Percentiles rank a stretch among this genome's conserved stretches.
phyloP scores from a whole-genome alignment of 2,888 invertebrate genomes.

The Hedychridium roseum region DNA sequence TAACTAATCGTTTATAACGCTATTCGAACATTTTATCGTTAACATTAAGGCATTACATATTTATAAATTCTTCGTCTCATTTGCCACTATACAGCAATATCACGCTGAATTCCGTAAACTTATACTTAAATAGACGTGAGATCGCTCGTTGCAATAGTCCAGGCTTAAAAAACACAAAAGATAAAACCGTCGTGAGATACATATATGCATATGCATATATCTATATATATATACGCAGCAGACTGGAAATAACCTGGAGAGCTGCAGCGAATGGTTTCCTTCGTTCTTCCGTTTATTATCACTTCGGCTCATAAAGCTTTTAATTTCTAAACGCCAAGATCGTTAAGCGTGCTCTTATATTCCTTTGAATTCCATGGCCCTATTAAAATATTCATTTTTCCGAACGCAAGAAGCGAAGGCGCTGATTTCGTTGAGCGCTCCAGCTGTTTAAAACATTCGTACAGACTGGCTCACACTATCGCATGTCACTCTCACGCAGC shows the following conservation, averaged over 20 bases:
- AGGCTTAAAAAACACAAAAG: conserved; percentile 31
- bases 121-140: conserved; percentile 60
- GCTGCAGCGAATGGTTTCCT: too few relatives aligned
- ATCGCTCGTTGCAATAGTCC: conserved; percentile 63
- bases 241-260: too few relatives aligned
- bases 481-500: conserved; percentile 17
- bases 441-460: neutral
- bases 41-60: conserved; percentile 64
- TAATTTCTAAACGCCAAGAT: too few relatives aligned
- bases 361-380: too few relatives aligned
- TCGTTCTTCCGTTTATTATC: too few relatives aligned
- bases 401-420: too few relatives aligned
- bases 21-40: conserved; percentile 59
- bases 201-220: neutral
- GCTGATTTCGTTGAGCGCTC: too few relatives aligned
- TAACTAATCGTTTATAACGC: conserved; percentile 54
- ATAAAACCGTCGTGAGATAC: conserved; percentile 24
- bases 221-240: neutral
- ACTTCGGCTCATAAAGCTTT: too few relatives aligned
- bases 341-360: too few relatives aligned
- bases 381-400: too few relatives aligned
- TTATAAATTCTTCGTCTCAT: conserved; percentile 55
- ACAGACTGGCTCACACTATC: neutral
- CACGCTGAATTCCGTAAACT: conserved; percentile 42
- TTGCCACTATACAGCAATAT: conserved; percentile 55